Evolutionary conservation across 2,797 vertebrate genomes (phyloP).

Genomic region (Halcyon chelicuti): DNA sequence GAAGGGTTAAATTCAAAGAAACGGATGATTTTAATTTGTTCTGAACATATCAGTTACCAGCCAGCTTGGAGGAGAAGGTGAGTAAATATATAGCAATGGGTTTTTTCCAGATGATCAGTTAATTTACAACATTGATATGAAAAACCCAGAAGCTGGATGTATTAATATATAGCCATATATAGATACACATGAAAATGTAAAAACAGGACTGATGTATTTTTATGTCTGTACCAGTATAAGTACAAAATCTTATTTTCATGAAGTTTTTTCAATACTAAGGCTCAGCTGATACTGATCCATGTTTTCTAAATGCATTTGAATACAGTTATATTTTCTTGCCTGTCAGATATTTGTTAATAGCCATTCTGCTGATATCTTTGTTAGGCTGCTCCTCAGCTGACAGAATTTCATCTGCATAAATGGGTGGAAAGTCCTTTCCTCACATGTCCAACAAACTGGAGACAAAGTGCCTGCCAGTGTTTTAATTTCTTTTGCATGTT

Average conservation of each 20-base stretch:
- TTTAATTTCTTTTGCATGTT: slow-evolving; percentile 85
- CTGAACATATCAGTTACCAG: neutral
- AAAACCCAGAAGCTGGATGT: neutral
- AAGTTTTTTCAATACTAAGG: neutral
- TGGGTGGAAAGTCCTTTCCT: slow-evolving; percentile 78
- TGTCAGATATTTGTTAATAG: slow-evolving; percentile 75
- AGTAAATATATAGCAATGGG: neutral
- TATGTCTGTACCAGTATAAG: neutral
- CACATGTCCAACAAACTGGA: slow-evolving; percentile 82
- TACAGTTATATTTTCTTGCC: slow-evolving; percentile 51
- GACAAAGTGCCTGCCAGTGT: slow-evolving; percentile 86
- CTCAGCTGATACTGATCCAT: neutral
- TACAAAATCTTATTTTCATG: neutral
- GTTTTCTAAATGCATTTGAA: slow-evolving; percentile 44
- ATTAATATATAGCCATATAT: neutral
- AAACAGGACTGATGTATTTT: neutral
- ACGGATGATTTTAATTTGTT: neutral
- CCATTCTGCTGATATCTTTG: slow-evolving; percentile 71
- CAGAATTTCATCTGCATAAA: slow-evolving; percentile 83
- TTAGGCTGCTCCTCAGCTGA: slow-evolving; percentile 72
- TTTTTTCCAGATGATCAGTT: neutral
- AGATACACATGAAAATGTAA: neutral
- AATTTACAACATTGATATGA: neutral
- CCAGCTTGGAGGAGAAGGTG: neutral
- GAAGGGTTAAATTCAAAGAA: neutral